These are phyloP conservation scores for Oscheius myriophilus DNA, from an alignment of 2,888 invertebrate species.

Conservation along the genomic window DNA sequence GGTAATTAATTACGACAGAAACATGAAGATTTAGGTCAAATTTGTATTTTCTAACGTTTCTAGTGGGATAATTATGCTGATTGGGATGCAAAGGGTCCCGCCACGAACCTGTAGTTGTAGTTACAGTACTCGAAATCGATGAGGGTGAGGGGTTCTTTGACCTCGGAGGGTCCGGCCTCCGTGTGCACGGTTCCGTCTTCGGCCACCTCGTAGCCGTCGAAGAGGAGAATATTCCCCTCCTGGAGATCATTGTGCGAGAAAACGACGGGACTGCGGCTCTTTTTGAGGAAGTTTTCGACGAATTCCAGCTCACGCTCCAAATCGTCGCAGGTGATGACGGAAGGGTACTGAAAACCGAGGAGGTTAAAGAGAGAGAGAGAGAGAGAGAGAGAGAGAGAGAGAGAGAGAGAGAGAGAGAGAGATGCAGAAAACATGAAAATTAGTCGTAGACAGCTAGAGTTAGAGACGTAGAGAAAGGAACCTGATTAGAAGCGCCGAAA, in stretches of 20 bases:
- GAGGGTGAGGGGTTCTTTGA: constrained; percentile 45
- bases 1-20: too few relatives aligned
- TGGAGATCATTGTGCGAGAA: constrained; percentile 72
- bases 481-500: too few relatives aligned
- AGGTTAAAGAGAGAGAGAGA: neutral
- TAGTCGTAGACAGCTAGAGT: too few relatives aligned
- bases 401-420: too few relatives aligned
- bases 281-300: constrained; percentile 50
- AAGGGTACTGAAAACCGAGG: constrained; percentile 41
- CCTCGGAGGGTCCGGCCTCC: constrained; percentile 32
- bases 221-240: constrained; percentile 56
- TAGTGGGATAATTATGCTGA: too few relatives aligned
- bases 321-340: constrained; percentile 44
- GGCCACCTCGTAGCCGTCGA: constrained; percentile 43
- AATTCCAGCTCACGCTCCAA: constrained; percentile 55
- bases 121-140: constrained; percentile 59
- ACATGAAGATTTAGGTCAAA: too few relatives aligned
- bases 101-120: constrained; percentile 52
- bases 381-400: neutral
- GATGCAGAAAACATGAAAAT: too few relatives aligned
- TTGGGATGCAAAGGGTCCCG: too few relatives aligned
- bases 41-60: too few relatives aligned
- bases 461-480: too few relatives aligned
- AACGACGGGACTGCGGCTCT: constrained; percentile 77
- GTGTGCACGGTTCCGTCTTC: constrained; percentile 44